Conservation (phyloP, 2,888 invertebrate species). For the Glyphotaelius pellucidus region DNA sequence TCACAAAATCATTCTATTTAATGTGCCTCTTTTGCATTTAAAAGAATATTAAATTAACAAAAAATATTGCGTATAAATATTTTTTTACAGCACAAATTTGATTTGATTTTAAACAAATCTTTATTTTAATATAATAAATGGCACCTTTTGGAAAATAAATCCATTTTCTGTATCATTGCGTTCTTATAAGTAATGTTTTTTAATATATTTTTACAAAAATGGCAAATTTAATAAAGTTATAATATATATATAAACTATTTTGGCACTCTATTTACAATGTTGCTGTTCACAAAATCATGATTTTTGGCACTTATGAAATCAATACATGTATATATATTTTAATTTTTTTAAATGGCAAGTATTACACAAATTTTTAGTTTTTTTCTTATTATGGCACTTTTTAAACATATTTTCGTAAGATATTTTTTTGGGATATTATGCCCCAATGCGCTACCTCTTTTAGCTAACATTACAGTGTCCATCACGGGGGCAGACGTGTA, state of each 20-base stretch:
- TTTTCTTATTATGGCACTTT: too few relatives aligned
- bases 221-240: neutral
- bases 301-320: too few relatives aligned
- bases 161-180: neutral
- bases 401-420: too few relatives aligned
- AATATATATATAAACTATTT: neutral
- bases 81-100: neutral
- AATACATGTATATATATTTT: too few relatives aligned
- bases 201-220: neutral
- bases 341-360: too few relatives aligned
- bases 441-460: too few relatives aligned
- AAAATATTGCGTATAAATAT: neutral
- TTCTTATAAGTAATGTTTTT: neutral
- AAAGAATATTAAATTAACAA: too few relatives aligned
- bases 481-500: too few relatives aligned
- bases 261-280: neutral
- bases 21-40: neutral
- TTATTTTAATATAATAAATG: neutral
- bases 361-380: too few relatives aligned
- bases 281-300: neutral
- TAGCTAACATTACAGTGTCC: too few relatives aligned
- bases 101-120: too few relatives aligned
- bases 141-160: neutral
- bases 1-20: neutral
- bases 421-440: too few relatives aligned